Percentiles rank a stretch among this genome's conserved stretches.
Conservation (phyloP, 2,888 invertebrate species). For the Drosophila ustulata region DNA sequence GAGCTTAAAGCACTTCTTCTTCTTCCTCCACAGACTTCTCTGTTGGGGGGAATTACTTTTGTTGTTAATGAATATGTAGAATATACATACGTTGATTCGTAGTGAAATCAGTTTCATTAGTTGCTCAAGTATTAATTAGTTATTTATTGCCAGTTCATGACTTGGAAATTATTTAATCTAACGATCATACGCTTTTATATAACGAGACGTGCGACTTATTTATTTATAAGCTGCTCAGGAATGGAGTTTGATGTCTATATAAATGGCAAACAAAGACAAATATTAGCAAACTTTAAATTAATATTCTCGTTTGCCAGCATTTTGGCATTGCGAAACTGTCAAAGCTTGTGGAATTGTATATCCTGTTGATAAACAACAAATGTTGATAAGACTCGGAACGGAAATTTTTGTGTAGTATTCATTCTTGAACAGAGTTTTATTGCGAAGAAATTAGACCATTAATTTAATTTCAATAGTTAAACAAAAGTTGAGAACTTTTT, state of each 20-base stretch:
- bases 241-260: not conserved
- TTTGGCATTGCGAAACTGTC: too few relatives aligned
- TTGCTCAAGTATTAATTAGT: constrained; percentile 21
- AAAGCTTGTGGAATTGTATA: not conserved
- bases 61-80: constrained; percentile 17
- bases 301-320: too few relatives aligned
- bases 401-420: not conserved
- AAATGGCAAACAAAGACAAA: not conserved
- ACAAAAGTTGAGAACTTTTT: too few relatives aligned
- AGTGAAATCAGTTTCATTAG: constrained; percentile 22
- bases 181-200: constrained; percentile 7
- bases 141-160: constrained; percentile 29
- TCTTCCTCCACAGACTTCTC: not conserved
- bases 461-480: too few relatives aligned
- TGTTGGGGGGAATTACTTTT: constrained; percentile 25
- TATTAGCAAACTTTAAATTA: not conserved
- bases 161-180: constrained; percentile 8
- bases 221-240: not conserved
- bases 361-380: not conserved
- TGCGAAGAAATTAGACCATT: too few relatives aligned
- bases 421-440: too few relatives aligned
- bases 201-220: constrained; percentile 1
- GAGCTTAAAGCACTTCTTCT: constrained; percentile 21
- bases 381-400: not conserved
- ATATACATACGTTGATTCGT: not conserved